These are phyloP conservation scores for Palythoa grandis DNA, from an alignment of 92 coral and sea anemone genomes.

Conservation along the genomic window DNA sequence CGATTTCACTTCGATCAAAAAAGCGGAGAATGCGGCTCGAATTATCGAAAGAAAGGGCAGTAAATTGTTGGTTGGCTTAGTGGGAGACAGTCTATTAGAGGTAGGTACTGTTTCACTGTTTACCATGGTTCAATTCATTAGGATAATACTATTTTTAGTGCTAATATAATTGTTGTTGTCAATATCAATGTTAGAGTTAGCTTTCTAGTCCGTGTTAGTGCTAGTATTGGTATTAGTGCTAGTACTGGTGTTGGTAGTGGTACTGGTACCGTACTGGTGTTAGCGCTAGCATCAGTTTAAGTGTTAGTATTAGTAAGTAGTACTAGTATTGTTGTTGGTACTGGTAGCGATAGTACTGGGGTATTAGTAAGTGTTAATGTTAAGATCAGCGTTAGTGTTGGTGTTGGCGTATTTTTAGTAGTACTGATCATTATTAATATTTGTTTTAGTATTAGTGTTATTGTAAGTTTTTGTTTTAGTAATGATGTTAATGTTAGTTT, in stretches of 20 bases:
- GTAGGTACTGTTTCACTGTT: slow-evolving; percentile 42
- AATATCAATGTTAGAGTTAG: too few species aligned
- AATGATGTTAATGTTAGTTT: not conserved
- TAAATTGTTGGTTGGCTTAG: slow-evolving; percentile 82
- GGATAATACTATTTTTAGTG: not conserved
- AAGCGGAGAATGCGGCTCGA: slow-evolving; percentile 93
- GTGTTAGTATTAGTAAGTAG: too few species aligned
- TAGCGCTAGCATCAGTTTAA: too few species aligned
- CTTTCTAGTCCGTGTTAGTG: too few species aligned
- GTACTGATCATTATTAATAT: not conserved
- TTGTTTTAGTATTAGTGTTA: not conserved
- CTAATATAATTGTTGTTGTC: too few species aligned
- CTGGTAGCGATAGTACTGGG: too few species aligned
- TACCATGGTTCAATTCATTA: not conserved
- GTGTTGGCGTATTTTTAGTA: too few species aligned
- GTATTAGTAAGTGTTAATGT: not conserved
- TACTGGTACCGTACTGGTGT: too few species aligned
- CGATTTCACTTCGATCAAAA: slow-evolving; percentile 97
- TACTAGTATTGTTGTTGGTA: too few species aligned
- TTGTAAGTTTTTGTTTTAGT: too few species aligned
- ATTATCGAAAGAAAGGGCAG: slow-evolving; percentile 92
- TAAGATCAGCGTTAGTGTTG: not conserved
- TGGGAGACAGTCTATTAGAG: slow-evolving; percentile 98
- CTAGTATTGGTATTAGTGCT: too few species aligned
- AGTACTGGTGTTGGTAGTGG: too few species aligned